phyloP scores from a whole-genome alignment of 2,888 invertebrate genomes.

The Cotesia congregata region DNA sequence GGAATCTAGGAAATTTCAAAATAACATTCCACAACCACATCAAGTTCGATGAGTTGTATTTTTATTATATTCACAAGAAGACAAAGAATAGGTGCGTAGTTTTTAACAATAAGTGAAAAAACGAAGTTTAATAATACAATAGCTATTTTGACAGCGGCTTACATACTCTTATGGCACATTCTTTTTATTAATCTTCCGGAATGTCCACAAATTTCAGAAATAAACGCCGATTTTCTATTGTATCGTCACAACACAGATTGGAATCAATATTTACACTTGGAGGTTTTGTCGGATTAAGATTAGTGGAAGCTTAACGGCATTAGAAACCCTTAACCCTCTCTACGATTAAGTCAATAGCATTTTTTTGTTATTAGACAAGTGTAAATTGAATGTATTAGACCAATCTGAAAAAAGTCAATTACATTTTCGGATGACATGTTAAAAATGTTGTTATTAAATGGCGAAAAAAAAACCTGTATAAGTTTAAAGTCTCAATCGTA shows the following conservation, averaged over 20 bases:
- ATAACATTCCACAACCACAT: neutral
- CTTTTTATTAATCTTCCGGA: slow-evolving; percentile 1
- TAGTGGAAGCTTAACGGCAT: slow-evolving; percentile 56
- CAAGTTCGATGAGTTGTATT: neutral
- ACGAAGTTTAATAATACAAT: slow-evolving; percentile 53
- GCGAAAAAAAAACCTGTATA: too few species aligned
- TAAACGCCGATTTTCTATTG: slow-evolving; percentile 55
- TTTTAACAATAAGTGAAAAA: slow-evolving; percentile 43
- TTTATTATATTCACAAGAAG: neutral
- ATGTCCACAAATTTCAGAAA: slow-evolving; percentile 28
- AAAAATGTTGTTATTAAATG: too few species aligned
- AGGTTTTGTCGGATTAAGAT: slow-evolving; percentile 61
- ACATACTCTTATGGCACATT: slow-evolving; percentile 43
- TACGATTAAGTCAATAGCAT: slow-evolving; percentile 43
- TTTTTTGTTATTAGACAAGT: slow-evolving; percentile 23
- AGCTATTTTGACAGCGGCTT: slow-evolving; percentile 66
- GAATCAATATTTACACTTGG: slow-evolving; percentile 67
- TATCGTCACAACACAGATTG: slow-evolving; percentile 58
- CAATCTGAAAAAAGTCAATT: too few species aligned
- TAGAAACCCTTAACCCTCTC: slow-evolving; percentile 58
- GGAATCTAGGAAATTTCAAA: neutral
- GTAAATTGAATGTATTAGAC: too few species aligned
- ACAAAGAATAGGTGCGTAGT: slow-evolving; percentile 20
- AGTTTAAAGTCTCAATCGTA: too few species aligned
- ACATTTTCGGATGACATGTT: too few species aligned